Evolutionary conservation across 2,797 vertebrate species (phyloP).

Genomic region (Neosalanx taihuensis): DNA sequence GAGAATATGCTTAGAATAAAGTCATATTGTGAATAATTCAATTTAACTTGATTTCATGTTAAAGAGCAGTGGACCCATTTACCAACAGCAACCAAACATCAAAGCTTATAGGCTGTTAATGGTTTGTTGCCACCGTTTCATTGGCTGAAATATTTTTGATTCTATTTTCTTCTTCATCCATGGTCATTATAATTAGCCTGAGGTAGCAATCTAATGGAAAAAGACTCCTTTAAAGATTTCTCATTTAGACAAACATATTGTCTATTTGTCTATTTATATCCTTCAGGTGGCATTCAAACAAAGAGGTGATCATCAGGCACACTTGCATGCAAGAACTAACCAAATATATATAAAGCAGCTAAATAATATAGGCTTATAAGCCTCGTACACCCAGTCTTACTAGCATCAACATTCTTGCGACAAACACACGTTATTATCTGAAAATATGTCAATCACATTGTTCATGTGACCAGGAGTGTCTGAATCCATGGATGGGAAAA

Average conservation of each 20-base stretch:
- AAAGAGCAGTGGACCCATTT: constrained; percentile 29
- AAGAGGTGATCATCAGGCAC: constrained; percentile 38
- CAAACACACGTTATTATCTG: constrained; percentile 37
- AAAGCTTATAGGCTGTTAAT: constrained; percentile 11
- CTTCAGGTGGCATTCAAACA: constrained; percentile 56
- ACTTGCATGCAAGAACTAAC: not conserved
- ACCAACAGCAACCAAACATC: constrained; percentile 19
- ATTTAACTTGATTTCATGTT: constrained; percentile 38
- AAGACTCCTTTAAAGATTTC: constrained; percentile 64
- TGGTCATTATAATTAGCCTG: constrained; percentile 54
- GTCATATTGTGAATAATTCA: not conserved
- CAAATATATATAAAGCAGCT: not conserved
- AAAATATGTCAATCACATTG: constrained; percentile 34
- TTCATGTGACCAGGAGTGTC: constrained; percentile 43
- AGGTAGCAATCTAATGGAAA: constrained; percentile 56
- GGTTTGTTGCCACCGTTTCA: constrained; percentile 23
- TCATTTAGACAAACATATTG: constrained; percentile 69
- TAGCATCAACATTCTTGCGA: constrained; percentile 42
- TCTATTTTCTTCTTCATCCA: constrained; percentile 24
- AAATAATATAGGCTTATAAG: not conserved
- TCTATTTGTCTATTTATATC: constrained; percentile 44
- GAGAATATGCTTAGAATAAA: too few relatives aligned
- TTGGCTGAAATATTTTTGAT: constrained; percentile 43
- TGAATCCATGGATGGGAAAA: constrained; percentile 39
- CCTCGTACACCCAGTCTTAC: constrained; percentile 11